Evolutionary conservation across 1,140 invertebrate genomes (phyloP).

Genomic region (Trialeurodes vaporariorum): DNA sequence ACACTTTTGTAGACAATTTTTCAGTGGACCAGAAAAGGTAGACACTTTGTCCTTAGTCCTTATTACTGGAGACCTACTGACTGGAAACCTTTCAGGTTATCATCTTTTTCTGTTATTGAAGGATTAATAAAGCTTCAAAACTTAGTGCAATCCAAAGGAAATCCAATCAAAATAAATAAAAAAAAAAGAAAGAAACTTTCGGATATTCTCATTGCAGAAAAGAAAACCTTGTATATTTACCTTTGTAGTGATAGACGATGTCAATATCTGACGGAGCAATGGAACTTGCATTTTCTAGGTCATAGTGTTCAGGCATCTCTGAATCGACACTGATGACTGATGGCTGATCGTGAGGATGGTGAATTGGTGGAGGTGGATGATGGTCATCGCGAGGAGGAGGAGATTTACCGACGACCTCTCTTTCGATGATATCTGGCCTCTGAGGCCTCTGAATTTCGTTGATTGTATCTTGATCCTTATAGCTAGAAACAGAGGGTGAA

Average conservation of each 20-base stretch:
- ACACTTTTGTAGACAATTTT: too few species aligned
- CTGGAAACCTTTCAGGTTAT: too few species aligned
- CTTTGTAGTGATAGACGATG: conserved; percentile 93
- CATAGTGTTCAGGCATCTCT: conserved; percentile 89
- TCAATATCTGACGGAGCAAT: conserved; percentile 96
- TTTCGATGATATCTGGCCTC: conserved; percentile 83
- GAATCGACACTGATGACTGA: conserved; percentile 54
- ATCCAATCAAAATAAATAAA: too few species aligned
- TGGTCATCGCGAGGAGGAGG: conserved; percentile 58
- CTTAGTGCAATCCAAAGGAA: too few species aligned
- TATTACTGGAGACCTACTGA: too few species aligned
- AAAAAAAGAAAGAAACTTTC: too few species aligned
- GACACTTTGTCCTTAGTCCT: too few species aligned
- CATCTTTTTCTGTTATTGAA: too few species aligned
- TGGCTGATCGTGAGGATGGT: conserved; percentile 45
- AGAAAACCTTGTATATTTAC: conserved; percentile 14
- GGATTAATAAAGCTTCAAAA: too few species aligned
- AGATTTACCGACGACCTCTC: conserved; percentile 73
- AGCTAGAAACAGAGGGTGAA: too few species aligned
- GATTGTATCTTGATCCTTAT: conserved; percentile 61
- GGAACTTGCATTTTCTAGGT: conserved; percentile 91
- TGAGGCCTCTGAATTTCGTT: conserved; percentile 53
- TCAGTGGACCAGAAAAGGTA: too few species aligned
- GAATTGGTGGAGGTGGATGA: conserved; percentile 37
- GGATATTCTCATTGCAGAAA: too few species aligned